A percentile compares a stretch with the other conserved stretches of the same genome.
Evolutionary conservation across 2,888 invertebrate genomes (phyloP).

Genomic region (Imbricaverruca yamaguchii): DNA sequence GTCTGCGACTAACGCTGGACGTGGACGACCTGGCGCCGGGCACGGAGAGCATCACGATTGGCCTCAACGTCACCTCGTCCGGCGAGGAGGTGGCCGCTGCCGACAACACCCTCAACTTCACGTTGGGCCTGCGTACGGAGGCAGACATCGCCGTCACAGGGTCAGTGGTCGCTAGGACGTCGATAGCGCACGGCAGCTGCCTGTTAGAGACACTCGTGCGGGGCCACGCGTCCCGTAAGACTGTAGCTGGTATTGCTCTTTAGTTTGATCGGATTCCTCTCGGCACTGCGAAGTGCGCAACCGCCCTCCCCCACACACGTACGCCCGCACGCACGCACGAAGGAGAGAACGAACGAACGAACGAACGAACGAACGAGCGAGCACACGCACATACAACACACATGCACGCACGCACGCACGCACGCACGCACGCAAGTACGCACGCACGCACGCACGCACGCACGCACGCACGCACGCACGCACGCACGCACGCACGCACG

Average conservation of each 20-base stretch:
- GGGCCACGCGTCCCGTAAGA: neutral
- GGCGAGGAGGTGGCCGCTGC: conserved; percentile 1
- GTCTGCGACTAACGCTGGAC: neutral
- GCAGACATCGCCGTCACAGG: conserved; percentile 14
- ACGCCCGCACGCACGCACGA: too few species aligned
- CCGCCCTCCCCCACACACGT: too few species aligned
- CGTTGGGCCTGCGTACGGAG: neutral
- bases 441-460: too few species aligned
- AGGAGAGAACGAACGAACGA: too few species aligned
- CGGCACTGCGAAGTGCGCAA: too few species aligned
- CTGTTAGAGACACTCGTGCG: too few species aligned
- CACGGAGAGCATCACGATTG: neutral
- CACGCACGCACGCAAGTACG: too few species aligned
- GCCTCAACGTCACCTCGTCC: conserved; percentile 1
- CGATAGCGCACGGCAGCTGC: neutral
- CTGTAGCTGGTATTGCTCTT: neutral
- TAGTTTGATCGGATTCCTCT: neutral
- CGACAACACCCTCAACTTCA: neutral
- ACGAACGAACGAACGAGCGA: too few species aligned
- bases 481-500: too few species aligned
- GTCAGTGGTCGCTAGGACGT: neutral
- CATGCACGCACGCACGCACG: too few species aligned
- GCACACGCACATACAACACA: too few species aligned
- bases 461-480: too few species aligned
- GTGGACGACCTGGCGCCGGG: neutral